Base-by-base conservation (phyloP, 2,113 vertebrate species). In the Piaya cayana region DNA sequence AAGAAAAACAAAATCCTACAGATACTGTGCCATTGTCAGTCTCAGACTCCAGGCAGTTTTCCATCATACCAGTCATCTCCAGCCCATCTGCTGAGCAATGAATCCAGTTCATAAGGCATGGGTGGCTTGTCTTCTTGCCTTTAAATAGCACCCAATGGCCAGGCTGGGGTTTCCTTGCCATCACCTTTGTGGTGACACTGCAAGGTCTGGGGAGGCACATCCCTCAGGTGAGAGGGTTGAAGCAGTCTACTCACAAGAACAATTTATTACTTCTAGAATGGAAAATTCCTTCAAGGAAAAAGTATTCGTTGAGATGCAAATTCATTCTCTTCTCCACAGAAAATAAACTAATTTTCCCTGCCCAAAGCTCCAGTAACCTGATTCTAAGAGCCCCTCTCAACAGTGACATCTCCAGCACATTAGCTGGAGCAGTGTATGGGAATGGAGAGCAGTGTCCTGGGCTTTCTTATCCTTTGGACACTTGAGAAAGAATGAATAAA, bases 251-350 rank as follows among this genome's bases (percentile, higher is more conserved):
- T 39, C 14, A 6, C 0, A 1, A 65, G 83, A 67, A 52, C 60
- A 65, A 69, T 76, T 64, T 68, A 15, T 83, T 83, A 80, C 13
- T 74, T 55, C 64, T 52, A 19, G 37, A 81, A 56, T 8, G 34
- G 82, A 88, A 90, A 90, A 83, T 77, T 94, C 85, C 92, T 92
- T 74, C 64, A 37, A 93, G 85, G 47, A 77, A 92, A 87, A 85
- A 36, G 12, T 56, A 50, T 39, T 70, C 37, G 80, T 63, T 88
- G 70, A 90, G 68, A 88, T 88, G 79, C 82, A 96, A 86, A 91
- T 86, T 74, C 42, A 26, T 63, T 30, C 5, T 34, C 60, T 21
- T 70, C 64, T 86, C 59, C 1, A 3, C 47, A 53, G 71, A 86
- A 95, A 88, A 94, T 52, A 80, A 92, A 78, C 68, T 45, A 34